Conservation (phyloP, 30 jellyfish, hydroid and myxozoan species). For the Nemopilema nomurai region DNA sequence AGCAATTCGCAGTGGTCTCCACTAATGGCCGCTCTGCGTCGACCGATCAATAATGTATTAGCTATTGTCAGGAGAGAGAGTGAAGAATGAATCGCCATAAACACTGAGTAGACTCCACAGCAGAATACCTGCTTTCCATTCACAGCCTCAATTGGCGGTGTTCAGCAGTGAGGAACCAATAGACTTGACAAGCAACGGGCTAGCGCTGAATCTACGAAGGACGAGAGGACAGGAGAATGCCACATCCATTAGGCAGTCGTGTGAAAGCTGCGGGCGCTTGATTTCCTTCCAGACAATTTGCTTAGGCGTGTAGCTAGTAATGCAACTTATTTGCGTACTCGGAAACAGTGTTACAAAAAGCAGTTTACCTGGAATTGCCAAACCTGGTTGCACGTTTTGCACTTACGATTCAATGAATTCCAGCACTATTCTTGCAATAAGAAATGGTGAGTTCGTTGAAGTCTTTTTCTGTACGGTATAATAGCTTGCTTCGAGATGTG, state of each 20-base stretch:
- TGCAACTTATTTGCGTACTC: neutral
- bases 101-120: neutral
- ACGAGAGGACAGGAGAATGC: neutral
- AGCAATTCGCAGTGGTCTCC: neutral
- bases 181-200: neutral
- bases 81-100: neutral
- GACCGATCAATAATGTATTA: neutral
- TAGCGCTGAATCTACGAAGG: neutral
- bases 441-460: neutral
- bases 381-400: neutral
- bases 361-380: neutral
- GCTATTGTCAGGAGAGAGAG: neutral
- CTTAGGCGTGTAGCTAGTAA: no score
- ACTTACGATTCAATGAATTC: no score
- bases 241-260: neutral
- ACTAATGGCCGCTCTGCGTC: neutral
- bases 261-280: no score
- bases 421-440: neutral
- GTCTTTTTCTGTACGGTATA: neutral
- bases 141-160: neutral
- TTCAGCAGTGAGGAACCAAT: neutral
- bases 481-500: neutral
- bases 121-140: neutral
- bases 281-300: no score
- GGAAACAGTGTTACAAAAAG: neutral